Conservation (phyloP, 2,888 invertebrate genomes). For the Bimastos eiseni region DNA sequence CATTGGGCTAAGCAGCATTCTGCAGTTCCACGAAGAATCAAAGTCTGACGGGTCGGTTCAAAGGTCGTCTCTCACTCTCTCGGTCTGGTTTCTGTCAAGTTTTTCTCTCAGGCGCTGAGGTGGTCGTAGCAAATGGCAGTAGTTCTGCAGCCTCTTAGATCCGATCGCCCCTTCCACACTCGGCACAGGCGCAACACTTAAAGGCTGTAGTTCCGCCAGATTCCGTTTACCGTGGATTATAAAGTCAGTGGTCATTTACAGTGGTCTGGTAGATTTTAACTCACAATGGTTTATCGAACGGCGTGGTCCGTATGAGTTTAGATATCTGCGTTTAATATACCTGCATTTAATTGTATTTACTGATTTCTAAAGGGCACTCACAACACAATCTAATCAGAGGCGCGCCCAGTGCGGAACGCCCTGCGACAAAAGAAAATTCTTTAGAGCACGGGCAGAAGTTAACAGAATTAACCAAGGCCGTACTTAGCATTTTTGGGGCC, state of each 20-base stretch:
- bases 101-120: not conserved
- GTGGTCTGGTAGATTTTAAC: not conserved
- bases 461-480: too few relatives aligned
- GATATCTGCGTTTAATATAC: not conserved
- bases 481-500: too few relatives aligned
- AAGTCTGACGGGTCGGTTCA: conserved; percentile 4
- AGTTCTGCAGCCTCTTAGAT: not conserved
- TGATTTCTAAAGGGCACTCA: too few relatives aligned
- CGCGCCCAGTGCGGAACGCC: too few relatives aligned
- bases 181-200: not conserved
- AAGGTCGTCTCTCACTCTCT: not conserved
- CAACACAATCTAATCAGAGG: too few relatives aligned
- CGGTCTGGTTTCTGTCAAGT: not conserved
- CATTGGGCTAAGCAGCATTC: not conserved
- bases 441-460: too few relatives aligned
- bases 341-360: too few relatives aligned
- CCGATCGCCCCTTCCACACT: not conserved
- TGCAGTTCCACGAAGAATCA: conserved; percentile 13
- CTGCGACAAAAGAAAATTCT: too few relatives aligned
- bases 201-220: not conserved
- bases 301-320: not conserved
- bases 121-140: not conserved
- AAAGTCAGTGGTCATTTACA: not conserved
- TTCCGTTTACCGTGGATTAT: not conserved
- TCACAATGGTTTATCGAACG: not conserved